Percentiles rank a stretch among this genome's conserved stretches.
phyloP scores from a whole-genome alignment of 2,797 vertebrate species.

The Acipenser oxyrinchus region DNA sequence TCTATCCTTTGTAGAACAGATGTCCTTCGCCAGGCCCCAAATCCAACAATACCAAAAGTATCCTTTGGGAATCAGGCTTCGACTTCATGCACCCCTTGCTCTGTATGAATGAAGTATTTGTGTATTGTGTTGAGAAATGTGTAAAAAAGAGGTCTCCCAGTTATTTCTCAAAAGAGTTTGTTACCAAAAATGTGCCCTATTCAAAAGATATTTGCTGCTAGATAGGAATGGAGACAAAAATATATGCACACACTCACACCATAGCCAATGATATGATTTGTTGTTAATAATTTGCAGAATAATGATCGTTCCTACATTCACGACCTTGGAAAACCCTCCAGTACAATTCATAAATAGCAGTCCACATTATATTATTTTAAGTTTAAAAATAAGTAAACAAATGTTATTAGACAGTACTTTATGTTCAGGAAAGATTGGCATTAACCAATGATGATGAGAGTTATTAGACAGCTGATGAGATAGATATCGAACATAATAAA shows the following conservation, averaged over 20 bases:
- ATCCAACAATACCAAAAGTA: no score
- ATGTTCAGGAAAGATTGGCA: constrained; percentile 24
- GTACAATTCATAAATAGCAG: constrained; percentile 21
- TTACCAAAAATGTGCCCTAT: no score
- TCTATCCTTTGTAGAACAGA: no score
- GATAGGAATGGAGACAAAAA: neutral
- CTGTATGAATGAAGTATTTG: no score
- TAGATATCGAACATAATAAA: constrained; percentile 41
- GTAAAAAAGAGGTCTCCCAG: no score
- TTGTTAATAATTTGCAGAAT: constrained; percentile 13
- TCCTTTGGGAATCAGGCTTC: no score
- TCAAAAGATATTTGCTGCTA: no score
- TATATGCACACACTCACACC: neutral
- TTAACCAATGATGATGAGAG: constrained; percentile 39
- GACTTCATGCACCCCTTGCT: no score
- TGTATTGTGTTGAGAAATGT: no score
- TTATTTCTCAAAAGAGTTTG: no score
- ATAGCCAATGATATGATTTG: neutral
- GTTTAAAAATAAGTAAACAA: constrained; percentile 30
- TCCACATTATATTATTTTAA: constrained; percentile 19
- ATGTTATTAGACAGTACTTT: constrained; percentile 16
- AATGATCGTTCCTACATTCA: constrained; percentile 8
- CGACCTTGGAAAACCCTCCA: constrained; percentile 7
- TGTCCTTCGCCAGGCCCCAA: no score
- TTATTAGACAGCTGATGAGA: constrained; percentile 43